These are phyloP conservation scores for Semotilus atromaculatus DNA, from an alignment of 2,797 vertebrate species.

Conservation along the genomic window DNA sequence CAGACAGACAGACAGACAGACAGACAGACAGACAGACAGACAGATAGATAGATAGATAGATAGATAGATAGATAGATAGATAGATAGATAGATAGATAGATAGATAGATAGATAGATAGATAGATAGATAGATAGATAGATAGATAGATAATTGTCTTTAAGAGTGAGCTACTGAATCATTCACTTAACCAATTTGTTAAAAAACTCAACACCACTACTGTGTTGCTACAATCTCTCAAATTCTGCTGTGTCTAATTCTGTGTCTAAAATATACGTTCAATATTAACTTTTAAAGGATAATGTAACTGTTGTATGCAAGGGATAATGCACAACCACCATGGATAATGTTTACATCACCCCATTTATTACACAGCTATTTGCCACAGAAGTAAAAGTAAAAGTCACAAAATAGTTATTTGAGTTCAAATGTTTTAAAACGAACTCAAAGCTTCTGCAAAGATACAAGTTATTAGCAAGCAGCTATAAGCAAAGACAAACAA, in stretches of 20 bases:
- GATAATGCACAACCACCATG: background rate
- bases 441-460: background rate
- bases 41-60: too few relatives aligned
- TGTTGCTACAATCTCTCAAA: background rate
- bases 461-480: background rate
- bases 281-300: background rate
- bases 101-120: too few relatives aligned
- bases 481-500: background rate
- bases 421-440: background rate
- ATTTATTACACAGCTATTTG: background rate
- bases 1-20: too few relatives aligned
- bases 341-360: background rate
- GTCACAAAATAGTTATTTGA: background rate
- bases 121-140: too few relatives aligned
- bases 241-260: background rate
- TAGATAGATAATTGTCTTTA: background rate
- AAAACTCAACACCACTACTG: background rate
- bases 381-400: background rate
- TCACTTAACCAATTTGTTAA: background rate
- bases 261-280: background rate
- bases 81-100: too few relatives aligned
- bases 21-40: too few relatives aligned
- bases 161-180: background rate
- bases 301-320: background rate
- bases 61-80: too few relatives aligned